These are phyloP conservation scores for Drosophila orosa DNA, from an alignment of 1,140 invertebrate species.

Conservation along the genomic window DNA sequence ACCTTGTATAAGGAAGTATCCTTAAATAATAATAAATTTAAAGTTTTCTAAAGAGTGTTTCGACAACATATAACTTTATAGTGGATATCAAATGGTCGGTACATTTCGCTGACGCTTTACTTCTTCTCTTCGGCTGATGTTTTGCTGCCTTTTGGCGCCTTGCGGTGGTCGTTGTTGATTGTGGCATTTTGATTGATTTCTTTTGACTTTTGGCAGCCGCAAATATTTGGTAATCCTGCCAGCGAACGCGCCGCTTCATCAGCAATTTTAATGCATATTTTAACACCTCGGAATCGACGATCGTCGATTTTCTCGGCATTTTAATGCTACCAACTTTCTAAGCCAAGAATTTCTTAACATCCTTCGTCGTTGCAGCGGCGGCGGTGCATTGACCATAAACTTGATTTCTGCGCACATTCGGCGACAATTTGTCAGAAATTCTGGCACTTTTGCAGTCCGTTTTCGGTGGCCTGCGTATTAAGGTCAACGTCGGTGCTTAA, in stretches of 20 bases:
- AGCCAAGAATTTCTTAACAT: constrained; percentile 47
- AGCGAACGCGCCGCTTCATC: constrained; percentile 74
- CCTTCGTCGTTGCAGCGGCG: constrained; percentile 45
- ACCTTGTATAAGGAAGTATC: background rate
- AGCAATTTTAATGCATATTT: constrained; percentile 81
- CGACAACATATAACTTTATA: background rate
- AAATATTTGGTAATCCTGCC: constrained; percentile 80
- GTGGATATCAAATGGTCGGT: background rate
- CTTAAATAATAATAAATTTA: background rate
- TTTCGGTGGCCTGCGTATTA: constrained; percentile 66
- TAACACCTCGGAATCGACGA: constrained; percentile 65
- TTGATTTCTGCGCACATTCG: constrained; percentile 77
- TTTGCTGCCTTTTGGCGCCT: constrained; percentile 46
- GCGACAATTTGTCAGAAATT: constrained; percentile 80
- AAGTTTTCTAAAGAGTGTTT: background rate
- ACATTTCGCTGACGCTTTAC: background rate
- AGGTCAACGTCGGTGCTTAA: constrained; percentile 79
- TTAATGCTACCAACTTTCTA: constrained; percentile 77
- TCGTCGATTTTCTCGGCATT: constrained; percentile 62
- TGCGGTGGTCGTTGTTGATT: constrained; percentile 71
- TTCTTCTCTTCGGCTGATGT: background rate
- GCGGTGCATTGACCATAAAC: constrained; percentile 74
- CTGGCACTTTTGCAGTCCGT: constrained; percentile 69
- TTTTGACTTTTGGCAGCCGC: constrained; percentile 79
- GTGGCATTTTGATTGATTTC: constrained; percentile 83